A percentile compares a stretch with the other conserved stretches of the same genome.
Evolutionary conservation across 2,113 vertebrate species (phyloP).

Genomic region (Lepisosteus osseus): DNA sequence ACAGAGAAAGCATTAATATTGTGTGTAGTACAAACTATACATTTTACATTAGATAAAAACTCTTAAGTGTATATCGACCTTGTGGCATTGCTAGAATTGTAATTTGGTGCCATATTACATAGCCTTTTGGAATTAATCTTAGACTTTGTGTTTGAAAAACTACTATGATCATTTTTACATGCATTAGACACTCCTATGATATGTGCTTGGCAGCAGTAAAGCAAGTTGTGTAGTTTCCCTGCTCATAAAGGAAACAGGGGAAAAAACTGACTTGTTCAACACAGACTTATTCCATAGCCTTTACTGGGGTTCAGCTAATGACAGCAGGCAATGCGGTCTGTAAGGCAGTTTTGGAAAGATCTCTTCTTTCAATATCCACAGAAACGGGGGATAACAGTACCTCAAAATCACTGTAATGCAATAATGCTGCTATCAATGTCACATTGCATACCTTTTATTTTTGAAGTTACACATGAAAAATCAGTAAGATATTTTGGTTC

Average conservation of each 20-base stretch:
- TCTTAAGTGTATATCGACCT: too few species aligned
- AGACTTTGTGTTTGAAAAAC: too few species aligned
- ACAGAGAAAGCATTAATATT: too few species aligned
- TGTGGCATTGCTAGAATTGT: too few species aligned
- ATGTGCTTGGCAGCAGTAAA: too few species aligned
- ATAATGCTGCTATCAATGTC: slow-evolving; percentile 22
- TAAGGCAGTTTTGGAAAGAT: not conserved
- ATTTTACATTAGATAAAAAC: too few species aligned
- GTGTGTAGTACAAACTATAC: too few species aligned
- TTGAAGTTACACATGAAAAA: slow-evolving; percentile 36
- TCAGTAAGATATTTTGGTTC: slow-evolving; percentile 38
- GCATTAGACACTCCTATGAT: too few species aligned
- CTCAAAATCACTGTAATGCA: slow-evolving; percentile 28
- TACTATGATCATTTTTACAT: too few species aligned
- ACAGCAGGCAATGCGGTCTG: slow-evolving; percentile 3
- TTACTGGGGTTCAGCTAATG: slow-evolving; percentile 2
- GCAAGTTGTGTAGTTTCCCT: too few species aligned
- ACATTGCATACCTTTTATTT: slow-evolving; percentile 34
- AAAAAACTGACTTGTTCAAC: not conserved
- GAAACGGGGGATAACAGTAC: slow-evolving; percentile 19
- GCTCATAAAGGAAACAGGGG: not conserved
- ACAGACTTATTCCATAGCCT: slow-evolving; percentile 5
- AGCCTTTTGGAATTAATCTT: too few species aligned
- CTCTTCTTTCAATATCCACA: slow-evolving; percentile 19
- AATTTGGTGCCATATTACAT: too few species aligned